Conservation (phyloP, 2,888 invertebrate genomes). For the Halocaridina rubra region DNA sequence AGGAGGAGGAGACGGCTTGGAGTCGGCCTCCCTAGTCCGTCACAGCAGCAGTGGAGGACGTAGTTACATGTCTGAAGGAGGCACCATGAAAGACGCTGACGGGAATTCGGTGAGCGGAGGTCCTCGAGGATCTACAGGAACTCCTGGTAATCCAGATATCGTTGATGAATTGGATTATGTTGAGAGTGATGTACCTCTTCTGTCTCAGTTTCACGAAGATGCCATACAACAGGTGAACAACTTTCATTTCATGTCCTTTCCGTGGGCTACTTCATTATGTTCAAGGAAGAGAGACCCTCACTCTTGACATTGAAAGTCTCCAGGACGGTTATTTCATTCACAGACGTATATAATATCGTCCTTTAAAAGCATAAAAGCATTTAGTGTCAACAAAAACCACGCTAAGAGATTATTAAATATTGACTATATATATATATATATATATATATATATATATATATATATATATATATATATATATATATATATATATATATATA, state of each 20-base stretch:
- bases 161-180: constrained; percentile 73
- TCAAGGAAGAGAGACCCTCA: no score
- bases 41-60: constrained; percentile 63
- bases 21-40: constrained; percentile 65
- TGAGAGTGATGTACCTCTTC: constrained; percentile 72
- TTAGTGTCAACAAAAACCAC: no score
- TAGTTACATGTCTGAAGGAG: constrained; percentile 65
- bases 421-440: no score
- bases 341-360: no score
- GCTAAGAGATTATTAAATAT: no score
- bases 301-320: no score
- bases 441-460: no score
- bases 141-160: constrained; percentile 48
- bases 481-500: no score
- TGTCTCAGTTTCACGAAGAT: constrained; percentile 83
- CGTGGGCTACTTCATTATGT: background rate
- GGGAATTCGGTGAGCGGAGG: constrained; percentile 63
- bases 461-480: no score
- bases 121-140: constrained; percentile 58
- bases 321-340: no score
- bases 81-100: constrained; percentile 65
- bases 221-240: constrained; percentile 76
- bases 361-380: no score
- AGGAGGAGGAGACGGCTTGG: constrained; percentile 63
- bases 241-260: background rate